These are phyloP conservation scores for Sturnus vulgaris DNA, from an alignment of 2,113 vertebrate species.

Conservation along the genomic window DNA sequence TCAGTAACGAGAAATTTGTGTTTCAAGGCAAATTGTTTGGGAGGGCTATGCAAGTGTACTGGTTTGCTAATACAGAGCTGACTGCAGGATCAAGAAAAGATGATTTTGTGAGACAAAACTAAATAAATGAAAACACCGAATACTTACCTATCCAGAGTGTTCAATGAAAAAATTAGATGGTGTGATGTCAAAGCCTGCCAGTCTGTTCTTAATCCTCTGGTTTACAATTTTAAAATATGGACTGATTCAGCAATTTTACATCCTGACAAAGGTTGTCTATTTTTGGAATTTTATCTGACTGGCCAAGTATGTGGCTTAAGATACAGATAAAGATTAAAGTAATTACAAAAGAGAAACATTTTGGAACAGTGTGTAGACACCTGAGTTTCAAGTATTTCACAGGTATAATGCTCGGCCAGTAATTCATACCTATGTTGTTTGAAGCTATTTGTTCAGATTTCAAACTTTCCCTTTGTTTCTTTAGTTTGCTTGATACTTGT, in stretches of 20 bases:
- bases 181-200: background rate
- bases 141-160: background rate
- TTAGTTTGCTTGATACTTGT: background rate
- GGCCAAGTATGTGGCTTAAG: background rate
- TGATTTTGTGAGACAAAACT: background rate
- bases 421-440: slow-evolving; percentile 6
- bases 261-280: background rate
- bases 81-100: background rate
- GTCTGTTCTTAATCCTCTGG: background rate
- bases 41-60: background rate
- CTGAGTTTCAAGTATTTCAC: slow-evolving; percentile 12
- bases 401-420: background rate
- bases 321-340: background rate
- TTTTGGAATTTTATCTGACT: background rate
- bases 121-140: background rate
- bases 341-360: background rate
- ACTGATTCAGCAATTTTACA: background rate
- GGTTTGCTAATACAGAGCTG: background rate
- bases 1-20: background rate
- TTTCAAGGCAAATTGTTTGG: background rate
- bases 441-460: background rate
- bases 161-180: background rate
- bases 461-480: background rate
- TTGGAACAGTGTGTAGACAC: background rate
- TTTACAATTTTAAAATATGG: background rate